phyloP scores from a whole-genome alignment of 1,140 invertebrate genomes.

The Pentalonia nigronervosa region DNA sequence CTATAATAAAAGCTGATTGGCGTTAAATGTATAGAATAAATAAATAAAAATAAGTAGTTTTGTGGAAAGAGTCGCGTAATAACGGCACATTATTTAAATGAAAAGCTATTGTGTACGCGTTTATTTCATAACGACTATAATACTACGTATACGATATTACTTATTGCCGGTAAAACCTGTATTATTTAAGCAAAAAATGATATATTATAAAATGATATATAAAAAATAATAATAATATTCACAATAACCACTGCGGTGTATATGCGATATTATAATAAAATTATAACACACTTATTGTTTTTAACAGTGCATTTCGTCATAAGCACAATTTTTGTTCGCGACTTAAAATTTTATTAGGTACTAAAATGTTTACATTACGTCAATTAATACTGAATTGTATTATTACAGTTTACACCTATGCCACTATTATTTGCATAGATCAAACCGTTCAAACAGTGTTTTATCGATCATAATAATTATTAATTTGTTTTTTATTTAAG shows the following conservation, averaged over 20 bases:
- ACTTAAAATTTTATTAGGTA: not conserved
- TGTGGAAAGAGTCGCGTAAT: not conserved
- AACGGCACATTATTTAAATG: not conserved
- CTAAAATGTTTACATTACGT: not conserved
- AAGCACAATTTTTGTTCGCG: not conserved
- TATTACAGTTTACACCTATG: too few relatives aligned
- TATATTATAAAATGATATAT: too few relatives aligned
- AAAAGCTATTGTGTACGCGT: not conserved
- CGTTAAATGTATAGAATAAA: too few relatives aligned
- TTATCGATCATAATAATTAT: not conserved
- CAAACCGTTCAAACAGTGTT: not conserved
- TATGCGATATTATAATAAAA: too few relatives aligned
- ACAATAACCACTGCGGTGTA: not conserved
- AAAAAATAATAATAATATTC: not conserved
- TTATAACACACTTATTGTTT: not conserved
- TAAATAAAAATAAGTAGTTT: not conserved
- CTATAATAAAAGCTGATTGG: too few relatives aligned
- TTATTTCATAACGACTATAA: not conserved
- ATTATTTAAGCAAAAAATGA: not conserved
- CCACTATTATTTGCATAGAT: not conserved
- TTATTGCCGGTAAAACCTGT: not conserved
- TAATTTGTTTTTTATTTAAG: too few relatives aligned
- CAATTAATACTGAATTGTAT: too few relatives aligned
- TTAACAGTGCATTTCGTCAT: not conserved
- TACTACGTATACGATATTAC: not conserved